Evolutionary conservation across 2,113 vertebrate genomes (phyloP).

Genomic region (Mesocricetus auratus): DNA sequence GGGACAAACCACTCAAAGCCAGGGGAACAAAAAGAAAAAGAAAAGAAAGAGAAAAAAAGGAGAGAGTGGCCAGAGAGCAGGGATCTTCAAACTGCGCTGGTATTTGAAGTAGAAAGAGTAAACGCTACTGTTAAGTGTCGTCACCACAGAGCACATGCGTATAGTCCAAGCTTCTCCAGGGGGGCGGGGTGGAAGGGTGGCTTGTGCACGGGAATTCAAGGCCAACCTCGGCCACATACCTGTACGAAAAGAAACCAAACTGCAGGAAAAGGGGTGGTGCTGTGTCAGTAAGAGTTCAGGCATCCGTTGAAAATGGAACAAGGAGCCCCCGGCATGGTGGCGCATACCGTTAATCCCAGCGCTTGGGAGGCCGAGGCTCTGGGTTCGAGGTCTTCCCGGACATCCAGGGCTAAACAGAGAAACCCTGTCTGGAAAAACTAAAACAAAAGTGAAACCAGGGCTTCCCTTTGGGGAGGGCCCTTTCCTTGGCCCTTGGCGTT

Average conservation of each 20-base stretch:
- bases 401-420: background rate
- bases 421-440: background rate
- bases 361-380: background rate
- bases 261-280: background rate
- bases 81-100: background rate
- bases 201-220: too few relatives aligned
- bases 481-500: background rate
- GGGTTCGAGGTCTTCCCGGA: background rate
- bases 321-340: background rate
- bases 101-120: background rate
- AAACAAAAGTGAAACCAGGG: background rate
- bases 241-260: background rate
- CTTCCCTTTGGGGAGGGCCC: background rate
- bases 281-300: background rate
- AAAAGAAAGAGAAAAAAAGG: too few relatives aligned
- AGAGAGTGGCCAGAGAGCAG: background rate
- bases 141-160: background rate
- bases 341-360: background rate
- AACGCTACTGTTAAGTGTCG: background rate
- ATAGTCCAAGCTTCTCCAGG: background rate
- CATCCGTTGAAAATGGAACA: background rate
- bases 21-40: background rate
- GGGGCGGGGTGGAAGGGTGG: background rate
- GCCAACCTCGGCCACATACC: background rate
- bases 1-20: background rate